Base-by-base conservation (phyloP, 2,888 invertebrate genomes). In the Subacronicta megacephala region DNA sequence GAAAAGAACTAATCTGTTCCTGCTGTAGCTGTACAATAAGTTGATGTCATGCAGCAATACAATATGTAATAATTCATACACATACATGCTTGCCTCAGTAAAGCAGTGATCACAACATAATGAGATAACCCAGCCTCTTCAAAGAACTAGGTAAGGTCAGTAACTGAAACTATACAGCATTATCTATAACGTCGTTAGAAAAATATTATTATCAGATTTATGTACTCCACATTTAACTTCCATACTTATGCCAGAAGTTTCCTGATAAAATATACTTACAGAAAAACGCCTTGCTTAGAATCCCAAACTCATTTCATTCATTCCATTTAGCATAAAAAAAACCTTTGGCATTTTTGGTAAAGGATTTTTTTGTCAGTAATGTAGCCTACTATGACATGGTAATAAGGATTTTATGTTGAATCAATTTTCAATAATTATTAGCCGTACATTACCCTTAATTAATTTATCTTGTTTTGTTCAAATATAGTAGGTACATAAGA, bases 101-200 rank as follows among this genome's bases (percentile, higher is more conserved):
- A 9, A 52, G 51, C 56, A 61, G 51, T 56, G 53, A 51, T 45
- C 41, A 58, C 54, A 9, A 57, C 53, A 47, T 55, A 57, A 44
- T 62, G 52, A 66, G 84, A 83, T 84, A 84, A 84, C 81, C 79
- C 66, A 76, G 56, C 33, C 50, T 62, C 63, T 60, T 65, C 42
- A 60, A 49, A 57, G 65, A 80, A 77, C 75, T 78, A 74, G 72
- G 69, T 59, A 72, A 78, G 79, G 82, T 80, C 82, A 83, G 65
- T 75, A 70, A 75, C 68, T 72, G 53, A 68, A 57, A 41, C 49
- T 46, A 42, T 29, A 35, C n/a, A 16, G 17, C 53, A 46, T 38
- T 49, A 60, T 57, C 50, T 38, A 36, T 35, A 26, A 43, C 31
- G 7, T 41, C 6, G 26, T 46, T 45, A 49, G 38, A 58, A 69